Evolutionary conservation across 2,113 vertebrate species (phyloP).

Genomic region (Tiliqua scincoides): DNA sequence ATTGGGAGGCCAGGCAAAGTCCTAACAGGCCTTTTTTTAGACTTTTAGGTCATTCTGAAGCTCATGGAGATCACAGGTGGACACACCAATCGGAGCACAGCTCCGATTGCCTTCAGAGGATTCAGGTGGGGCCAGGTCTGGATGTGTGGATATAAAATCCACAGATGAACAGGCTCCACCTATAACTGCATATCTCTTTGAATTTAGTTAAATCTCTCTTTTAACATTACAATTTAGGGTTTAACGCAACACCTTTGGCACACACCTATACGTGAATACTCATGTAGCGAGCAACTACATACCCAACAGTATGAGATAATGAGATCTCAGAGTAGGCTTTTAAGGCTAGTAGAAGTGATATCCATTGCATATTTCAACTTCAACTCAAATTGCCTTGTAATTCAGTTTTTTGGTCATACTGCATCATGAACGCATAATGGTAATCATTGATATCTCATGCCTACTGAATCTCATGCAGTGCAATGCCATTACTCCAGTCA

Average conservation of each 20-base stretch:
- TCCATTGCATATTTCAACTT: background rate
- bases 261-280: background rate
- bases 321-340: background rate
- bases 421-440: background rate
- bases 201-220: background rate
- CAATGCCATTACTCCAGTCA: constrained; percentile 45
- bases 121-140: too few species aligned
- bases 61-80: too few species aligned
- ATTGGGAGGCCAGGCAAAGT: too few species aligned
- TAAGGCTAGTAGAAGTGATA: background rate
- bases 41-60: too few species aligned
- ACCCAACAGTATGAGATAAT: background rate
- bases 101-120: too few species aligned
- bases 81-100: too few species aligned
- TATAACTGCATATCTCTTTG: too few species aligned
- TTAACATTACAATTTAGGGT: background rate
- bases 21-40: too few species aligned
- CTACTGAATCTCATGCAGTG: background rate
- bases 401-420: constrained; percentile 3
- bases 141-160: too few species aligned
- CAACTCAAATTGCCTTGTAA: background rate
- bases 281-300: background rate
- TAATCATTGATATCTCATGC: background rate
- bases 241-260: background rate
- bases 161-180: too few species aligned